Base-by-base conservation (phyloP, 2,113 vertebrate genomes). In the Eulemur macaco region DNA sequence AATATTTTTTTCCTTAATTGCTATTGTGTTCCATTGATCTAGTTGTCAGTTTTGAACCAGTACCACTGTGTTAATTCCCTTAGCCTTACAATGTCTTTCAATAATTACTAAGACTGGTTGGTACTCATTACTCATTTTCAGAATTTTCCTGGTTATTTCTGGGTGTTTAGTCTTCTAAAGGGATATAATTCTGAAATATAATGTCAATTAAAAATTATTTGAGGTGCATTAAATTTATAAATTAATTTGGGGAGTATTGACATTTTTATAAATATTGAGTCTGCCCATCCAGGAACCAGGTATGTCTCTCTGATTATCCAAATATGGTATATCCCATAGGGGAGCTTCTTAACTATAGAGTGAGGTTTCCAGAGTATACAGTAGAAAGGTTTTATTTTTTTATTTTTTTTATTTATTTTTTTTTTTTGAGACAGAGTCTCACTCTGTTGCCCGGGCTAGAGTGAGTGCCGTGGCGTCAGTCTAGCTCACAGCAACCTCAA, bases 91-190 rank as follows among this genome's bases (percentile, higher is more conserved):
- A 56, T 94, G 47, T 92, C 21, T 81, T 92, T 92, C 42, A 94
- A 13, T 82, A 90, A 92, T 29, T 92, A 81, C 18, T 83, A 89
- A 94, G 39, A 87, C 39, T 58, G 12, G 56, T 86, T 86, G n/a
- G 54, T 96, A 87, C 12, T 73, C 69, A 93, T 66, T 60, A 66
- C 11, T 90, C 86, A 92, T 85, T 82, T 90, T 47, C 71, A 81
- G 71, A 88, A 81, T 89, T 85, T 84, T 60, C 52, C 50, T 88
- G 15, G 37, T 94, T 95, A 94, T 85, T 95, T 92, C 42, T 89
- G 54, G 58, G 89, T 91, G 25, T 37, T 89, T 94, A 87, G 80
- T 74, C 21, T 96, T 86, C 34, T 89, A 89, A 77, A 74, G 11
- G 13, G 31, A 89, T 60, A 87, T 3, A 86, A n/a, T 86, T 94